Conservation (phyloP, 2,888 invertebrate genomes). For the Oligia fasciuncula region DNA sequence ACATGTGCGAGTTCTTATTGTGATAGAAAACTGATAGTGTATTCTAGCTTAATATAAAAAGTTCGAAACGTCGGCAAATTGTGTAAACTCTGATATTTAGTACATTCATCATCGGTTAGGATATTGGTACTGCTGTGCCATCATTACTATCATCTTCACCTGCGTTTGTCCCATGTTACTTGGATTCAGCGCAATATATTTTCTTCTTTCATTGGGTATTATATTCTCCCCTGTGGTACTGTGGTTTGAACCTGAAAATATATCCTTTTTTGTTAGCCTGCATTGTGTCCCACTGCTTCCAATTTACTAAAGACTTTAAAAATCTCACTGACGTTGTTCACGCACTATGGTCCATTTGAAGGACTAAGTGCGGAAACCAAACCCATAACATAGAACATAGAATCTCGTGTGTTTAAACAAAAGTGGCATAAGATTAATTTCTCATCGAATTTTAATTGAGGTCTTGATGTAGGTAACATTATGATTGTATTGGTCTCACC, state of each 20-base stretch:
- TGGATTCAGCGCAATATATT: not conserved
- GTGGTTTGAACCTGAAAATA: not conserved
- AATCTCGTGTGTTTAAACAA: not conserved
- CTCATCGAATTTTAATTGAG: not conserved
- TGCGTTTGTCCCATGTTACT: not conserved
- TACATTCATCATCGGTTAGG: too few relatives aligned
- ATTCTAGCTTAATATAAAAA: not conserved
- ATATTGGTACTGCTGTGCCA: not conserved
- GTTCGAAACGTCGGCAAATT: not conserved
- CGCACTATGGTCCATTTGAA: too few relatives aligned
- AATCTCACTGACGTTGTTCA: too few relatives aligned
- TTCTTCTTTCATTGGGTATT: not conserved
- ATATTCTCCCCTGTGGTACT: too few relatives aligned
- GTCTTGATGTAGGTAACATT: not conserved
- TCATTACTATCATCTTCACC: not conserved
- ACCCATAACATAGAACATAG: too few relatives aligned
- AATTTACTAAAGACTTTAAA: not conserved
- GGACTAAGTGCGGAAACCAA: too few relatives aligned
- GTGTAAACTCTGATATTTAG: not conserved
- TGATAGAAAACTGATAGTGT: slow-evolving; percentile 26
- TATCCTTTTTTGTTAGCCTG: too few relatives aligned
- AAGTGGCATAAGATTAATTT: not conserved
- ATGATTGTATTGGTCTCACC: too few relatives aligned
- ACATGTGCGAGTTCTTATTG: slow-evolving; percentile 39
- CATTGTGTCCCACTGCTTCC: too few relatives aligned